These are phyloP conservation scores for Aporophyla nigra DNA, from an alignment of 2,888 invertebrate species.

Conservation along the genomic window DNA sequence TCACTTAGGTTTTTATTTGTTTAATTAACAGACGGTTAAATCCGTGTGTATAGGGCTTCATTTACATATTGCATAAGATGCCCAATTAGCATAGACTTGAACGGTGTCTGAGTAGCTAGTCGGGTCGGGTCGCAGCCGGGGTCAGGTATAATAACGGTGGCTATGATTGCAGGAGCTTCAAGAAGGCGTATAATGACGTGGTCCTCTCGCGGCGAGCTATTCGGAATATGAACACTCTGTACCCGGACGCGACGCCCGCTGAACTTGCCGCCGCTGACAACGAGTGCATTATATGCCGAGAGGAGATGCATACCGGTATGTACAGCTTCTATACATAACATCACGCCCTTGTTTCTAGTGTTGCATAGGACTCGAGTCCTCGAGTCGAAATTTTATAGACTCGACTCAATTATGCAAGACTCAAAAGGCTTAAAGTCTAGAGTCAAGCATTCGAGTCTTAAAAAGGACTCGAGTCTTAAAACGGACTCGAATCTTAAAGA, in stretches of 20 bases:
- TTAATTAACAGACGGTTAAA: neutral
- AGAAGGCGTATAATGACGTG: constrained; percentile 99
- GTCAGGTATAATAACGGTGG: constrained; percentile 26
- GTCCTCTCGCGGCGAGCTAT: constrained; percentile 99
- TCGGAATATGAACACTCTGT: constrained; percentile 99
- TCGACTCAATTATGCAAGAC: too few species aligned
- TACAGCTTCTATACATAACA: neutral
- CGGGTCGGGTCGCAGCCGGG: constrained; percentile 1
- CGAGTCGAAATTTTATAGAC: too few species aligned
- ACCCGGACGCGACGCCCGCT: constrained; percentile 98
- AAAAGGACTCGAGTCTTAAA: too few species aligned
- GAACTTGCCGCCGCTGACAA: constrained; percentile 98
- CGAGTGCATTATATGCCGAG: constrained; percentile 99
- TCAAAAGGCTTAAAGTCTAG: too few species aligned
- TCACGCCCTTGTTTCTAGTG: too few species aligned
- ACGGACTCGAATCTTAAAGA: too few species aligned
- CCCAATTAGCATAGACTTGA: constrained; percentile 16
- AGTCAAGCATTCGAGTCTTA: too few species aligned
- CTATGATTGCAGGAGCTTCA: constrained; percentile 94
- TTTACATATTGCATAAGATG: constrained; percentile 21
- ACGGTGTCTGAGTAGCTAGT: neutral
- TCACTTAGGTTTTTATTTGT: neutral
- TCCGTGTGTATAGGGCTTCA: constrained; percentile 22
- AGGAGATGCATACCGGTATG: constrained; percentile 94
- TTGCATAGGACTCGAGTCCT: too few species aligned